phyloP scores from a whole-genome alignment of 2,113 vertebrate species.

The Mobula birostris region DNA sequence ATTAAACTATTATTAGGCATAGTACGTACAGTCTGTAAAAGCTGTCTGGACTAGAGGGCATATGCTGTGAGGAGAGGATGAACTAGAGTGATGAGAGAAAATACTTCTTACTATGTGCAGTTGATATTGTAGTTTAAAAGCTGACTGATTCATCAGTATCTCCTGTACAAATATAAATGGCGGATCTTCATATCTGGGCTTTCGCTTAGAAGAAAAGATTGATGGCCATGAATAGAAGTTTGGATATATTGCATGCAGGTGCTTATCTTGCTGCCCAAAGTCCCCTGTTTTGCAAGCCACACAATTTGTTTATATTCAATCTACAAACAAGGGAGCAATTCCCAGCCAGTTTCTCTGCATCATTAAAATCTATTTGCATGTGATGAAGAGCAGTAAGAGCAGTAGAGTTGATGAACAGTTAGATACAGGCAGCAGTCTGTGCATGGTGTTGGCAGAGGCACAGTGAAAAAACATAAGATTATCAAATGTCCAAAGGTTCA shows the following conservation, averaged over 20 bases:
- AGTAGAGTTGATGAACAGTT: background rate
- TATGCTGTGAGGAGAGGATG: too few relatives aligned
- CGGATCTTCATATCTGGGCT: background rate
- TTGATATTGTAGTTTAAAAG: background rate
- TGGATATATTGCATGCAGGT: background rate
- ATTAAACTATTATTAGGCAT: background rate
- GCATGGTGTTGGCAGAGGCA: too few relatives aligned
- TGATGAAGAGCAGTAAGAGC: background rate
- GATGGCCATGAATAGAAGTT: background rate
- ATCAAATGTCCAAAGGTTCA: too few relatives aligned
- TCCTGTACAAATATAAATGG: background rate
- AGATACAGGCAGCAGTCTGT: background rate
- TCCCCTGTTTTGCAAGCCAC: background rate
- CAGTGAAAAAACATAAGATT: too few relatives aligned
- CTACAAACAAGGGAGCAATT: background rate
- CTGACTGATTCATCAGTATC: background rate
- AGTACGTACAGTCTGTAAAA: background rate
- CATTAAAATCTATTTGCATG: background rate
- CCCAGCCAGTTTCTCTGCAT: background rate
- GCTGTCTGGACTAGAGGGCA: background rate
- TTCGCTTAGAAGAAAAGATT: background rate
- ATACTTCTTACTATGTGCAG: background rate
- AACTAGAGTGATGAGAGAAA: too few relatives aligned
- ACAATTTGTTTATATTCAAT: background rate
- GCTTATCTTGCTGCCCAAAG: background rate